phyloP scores from a whole-genome alignment of 2,888 invertebrate genomes.

The Scotopteryx bipunctaria region DNA sequence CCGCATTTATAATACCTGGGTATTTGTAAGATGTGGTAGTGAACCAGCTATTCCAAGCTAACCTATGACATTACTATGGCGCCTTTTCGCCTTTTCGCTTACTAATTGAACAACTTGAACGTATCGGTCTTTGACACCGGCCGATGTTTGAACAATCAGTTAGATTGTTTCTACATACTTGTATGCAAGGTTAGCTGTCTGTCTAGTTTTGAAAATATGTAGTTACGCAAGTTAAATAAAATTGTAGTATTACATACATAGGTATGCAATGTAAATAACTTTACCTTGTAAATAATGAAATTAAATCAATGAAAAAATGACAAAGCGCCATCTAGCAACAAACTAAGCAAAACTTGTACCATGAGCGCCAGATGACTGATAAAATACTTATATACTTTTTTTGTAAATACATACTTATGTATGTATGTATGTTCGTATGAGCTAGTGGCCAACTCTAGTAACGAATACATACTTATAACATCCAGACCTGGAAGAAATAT shows the following conservation, averaged over 20 bases:
- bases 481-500: too few species aligned
- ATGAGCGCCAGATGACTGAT: too few species aligned
- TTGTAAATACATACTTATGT: too few species aligned
- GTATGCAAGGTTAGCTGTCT: slow-evolving; percentile 30
- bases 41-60: background rate
- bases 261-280: too few species aligned
- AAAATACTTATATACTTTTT: too few species aligned
- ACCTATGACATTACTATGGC: slow-evolving; percentile 49
- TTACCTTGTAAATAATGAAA: too few species aligned
- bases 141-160: slow-evolving; percentile 60
- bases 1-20: background rate
- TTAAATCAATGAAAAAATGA: too few species aligned
- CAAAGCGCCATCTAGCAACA: too few species aligned
- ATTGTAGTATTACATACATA: background rate
- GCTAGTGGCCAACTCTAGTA: too few species aligned
- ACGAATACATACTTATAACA: too few species aligned
- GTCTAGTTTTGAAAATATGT: slow-evolving; percentile 10
- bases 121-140: slow-evolving; percentile 75
- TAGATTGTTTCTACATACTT: slow-evolving; percentile 47
- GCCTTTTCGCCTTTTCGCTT: slow-evolving; percentile 60
- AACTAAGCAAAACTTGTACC: too few species aligned
- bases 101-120: slow-evolving; percentile 76
- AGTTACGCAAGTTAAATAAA: background rate
- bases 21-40: background rate
- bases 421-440: too few species aligned